Base-by-base conservation (phyloP, 2,113 vertebrate genomes). In the Phalacrocorax aristotelis region DNA sequence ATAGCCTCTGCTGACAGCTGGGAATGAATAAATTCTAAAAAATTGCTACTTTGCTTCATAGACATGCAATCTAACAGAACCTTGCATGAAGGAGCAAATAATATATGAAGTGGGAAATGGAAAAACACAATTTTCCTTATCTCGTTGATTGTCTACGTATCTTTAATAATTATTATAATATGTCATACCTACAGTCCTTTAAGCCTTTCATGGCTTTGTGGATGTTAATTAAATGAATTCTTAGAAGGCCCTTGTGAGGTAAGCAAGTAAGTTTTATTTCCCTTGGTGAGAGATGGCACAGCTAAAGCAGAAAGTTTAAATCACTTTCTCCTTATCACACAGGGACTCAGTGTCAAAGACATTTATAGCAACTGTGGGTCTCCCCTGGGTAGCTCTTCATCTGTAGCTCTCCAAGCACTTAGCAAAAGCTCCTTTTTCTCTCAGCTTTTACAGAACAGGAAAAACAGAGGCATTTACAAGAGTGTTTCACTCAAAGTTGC, bases 181-280 rank as follows among this genome's bases (percentile, higher is more conserved):
- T 17, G 29, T 34, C 84, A 78, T 70, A 94, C 89, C 55, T 97
- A 72, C n/a, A 87, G 77, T 70, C n/a, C 64, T 94, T 86, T 84
- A 96, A 96, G 64, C 52, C 85, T 78, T 79, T 27, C 87, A 42
- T 58, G 82, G 62, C 29, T 88, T 70, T 92, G 83, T 76, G 81
- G 60, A 80, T 76, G 75, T 93, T 96, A 95, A 96, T 95, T 94
- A 93, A 95, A 90, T 83, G 84, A 95, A 95, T 94, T 94, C 95
- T 94, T 89, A 83, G 46, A 88, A 92, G 89, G 85, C 49, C 76
- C 55, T 70, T 74, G 87, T 66, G 82, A 91, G 38, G 77, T 30
- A 89, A 81, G 69, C 66, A 66, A 94, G 54, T 19, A n/a, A 62
- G 72, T 95, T 89, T 80, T 86, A 91, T 95, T 94, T 96, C 93